These are phyloP conservation scores for Sebastes taczanowskii DNA, from an alignment of 2,797 vertebrate genomes.

Conservation along the genomic window DNA sequence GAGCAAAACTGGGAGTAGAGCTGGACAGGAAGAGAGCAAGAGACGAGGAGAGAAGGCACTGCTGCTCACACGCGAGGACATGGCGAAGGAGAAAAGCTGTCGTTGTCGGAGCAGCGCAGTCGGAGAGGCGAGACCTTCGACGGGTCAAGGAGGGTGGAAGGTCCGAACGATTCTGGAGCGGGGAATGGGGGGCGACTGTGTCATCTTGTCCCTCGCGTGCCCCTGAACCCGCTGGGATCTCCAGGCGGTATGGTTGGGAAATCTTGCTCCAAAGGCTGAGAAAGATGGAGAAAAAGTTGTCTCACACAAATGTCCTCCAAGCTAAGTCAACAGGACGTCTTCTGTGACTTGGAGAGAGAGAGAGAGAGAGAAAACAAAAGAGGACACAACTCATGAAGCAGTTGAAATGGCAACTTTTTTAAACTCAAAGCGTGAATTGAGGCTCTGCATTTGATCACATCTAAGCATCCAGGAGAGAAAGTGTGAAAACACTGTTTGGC, in stretches of 20 bases:
- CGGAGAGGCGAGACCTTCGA: slow-evolving; percentile 61
- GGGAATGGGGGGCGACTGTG: slow-evolving; percentile 35
- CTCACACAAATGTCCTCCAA: slow-evolving; percentile 79
- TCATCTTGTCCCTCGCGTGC: slow-evolving; percentile 53
- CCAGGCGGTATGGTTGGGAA: slow-evolving; percentile 65
- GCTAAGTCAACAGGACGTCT: slow-evolving; percentile 77
- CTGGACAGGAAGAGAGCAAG: slow-evolving; percentile 65
- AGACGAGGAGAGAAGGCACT: slow-evolving; percentile 56
- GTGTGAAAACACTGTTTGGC: slow-evolving; percentile 37
- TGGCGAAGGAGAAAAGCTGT: slow-evolving; percentile 79
- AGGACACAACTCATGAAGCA: slow-evolving; percentile 66
- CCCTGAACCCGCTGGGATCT: slow-evolving; percentile 46
- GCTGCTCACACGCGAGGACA: slow-evolving; percentile 83
- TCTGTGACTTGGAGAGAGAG: slow-evolving; percentile 58
- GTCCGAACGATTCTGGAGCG: slow-evolving; percentile 29
- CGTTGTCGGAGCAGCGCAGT: slow-evolving; percentile 73
- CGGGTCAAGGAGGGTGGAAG: slow-evolving; percentile 41
- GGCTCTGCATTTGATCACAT: slow-evolving; percentile 69
- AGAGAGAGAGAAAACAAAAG: slow-evolving; percentile 22
- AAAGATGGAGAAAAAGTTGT: slow-evolving; percentile 74
- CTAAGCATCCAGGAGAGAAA: slow-evolving; percentile 48
- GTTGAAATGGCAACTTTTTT: slow-evolving; percentile 71
- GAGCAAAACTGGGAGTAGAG: slow-evolving; percentile 65
- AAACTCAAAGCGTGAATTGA: slow-evolving; percentile 74
- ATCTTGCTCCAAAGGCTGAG: slow-evolving; percentile 74